Conservation (phyloP, 2,113 vertebrate species). For the rat (Rattus norvegicus) region GRCr8 NC_086028.1:23265001-23265500, state of each 20-base stretch:
- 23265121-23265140: rapidly evolving
- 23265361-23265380: neutral
- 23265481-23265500: rapidly evolving
- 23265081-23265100: neutral
- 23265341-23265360: neutral
- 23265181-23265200: neutral
- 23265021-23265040: neutral
- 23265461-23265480: neutral
- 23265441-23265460: neutral
- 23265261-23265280: neutral
- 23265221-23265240: rapidly evolving
- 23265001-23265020: neutral
- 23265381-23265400: neutral
- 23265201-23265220: neutral
- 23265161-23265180: neutral
- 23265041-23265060: rapidly evolving
- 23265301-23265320: neutral
- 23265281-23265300: neutral
- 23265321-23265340: neutral
- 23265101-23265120: neutral
- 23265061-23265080: neutral
- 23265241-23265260: neutral
- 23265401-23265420: neutral
- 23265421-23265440: neutral
- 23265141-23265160: neutral